Percentiles rank a stretch among this genome's conserved stretches.
phyloP scores from a whole-genome alignment of 2,113 vertebrate genomes.

The Copsychus sechellarum region DNA sequence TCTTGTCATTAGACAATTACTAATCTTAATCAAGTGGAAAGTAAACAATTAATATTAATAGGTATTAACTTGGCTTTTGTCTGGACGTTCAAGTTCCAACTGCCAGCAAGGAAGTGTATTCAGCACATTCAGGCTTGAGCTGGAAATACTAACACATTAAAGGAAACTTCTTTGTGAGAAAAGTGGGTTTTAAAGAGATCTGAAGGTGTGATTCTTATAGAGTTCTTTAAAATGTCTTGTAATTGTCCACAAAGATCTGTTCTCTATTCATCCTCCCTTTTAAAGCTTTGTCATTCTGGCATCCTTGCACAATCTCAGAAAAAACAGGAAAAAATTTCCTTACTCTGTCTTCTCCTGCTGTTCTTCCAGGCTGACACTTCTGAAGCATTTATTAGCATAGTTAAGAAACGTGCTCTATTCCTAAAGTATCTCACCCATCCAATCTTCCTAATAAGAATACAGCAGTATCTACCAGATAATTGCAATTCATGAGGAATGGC shows the following conservation, averaged over 20 bases:
- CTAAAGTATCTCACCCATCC: not conserved
- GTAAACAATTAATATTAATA: constrained; percentile 23
- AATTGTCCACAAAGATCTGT: not conserved
- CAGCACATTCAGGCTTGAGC: not conserved
- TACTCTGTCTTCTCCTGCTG: not conserved
- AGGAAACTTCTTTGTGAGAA: not conserved
- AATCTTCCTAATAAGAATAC: not conserved
- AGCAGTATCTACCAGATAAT: not conserved
- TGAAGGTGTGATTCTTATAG: not conserved
- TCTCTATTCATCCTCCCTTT: not conserved
- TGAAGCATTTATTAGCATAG: not conserved
- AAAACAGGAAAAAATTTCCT: not conserved
- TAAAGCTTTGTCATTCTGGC: not conserved
- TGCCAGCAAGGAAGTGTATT: not conserved
- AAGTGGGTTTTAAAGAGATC: not conserved
- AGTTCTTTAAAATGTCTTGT: not conserved
- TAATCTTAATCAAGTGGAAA: not conserved
- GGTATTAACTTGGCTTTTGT: not conserved
- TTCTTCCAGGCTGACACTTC: not conserved
- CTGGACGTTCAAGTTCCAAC: not conserved
- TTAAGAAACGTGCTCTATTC: not conserved
- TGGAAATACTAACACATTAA: not conserved
- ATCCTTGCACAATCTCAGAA: not conserved
- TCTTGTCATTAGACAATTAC: not conserved
- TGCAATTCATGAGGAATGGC: not conserved